Evolutionary conservation across 2,797 vertebrate genomes (phyloP), one percentile per base, ranked within the genome.

Genomic region (Typhlichthys subterraneus): DNA sequence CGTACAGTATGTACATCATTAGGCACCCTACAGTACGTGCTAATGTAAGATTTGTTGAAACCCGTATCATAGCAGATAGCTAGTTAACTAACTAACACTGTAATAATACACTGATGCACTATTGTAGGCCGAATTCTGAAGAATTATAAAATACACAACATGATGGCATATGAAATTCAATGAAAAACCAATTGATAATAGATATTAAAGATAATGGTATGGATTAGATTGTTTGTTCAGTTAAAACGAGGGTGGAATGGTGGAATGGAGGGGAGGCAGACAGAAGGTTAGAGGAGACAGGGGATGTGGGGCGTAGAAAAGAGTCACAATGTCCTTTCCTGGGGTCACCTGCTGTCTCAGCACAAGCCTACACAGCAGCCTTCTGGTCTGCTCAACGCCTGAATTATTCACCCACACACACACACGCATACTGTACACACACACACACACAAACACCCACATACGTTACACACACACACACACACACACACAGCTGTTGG

Each of bases 301-400:
- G 3, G 4, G 38, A 65, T 8, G 45, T 29, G 15, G 38, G 14
- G 7, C 5, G 3, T 19, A 13, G 17, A 48, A 10, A 12, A 67
- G 56, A 62, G 59, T 48, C 67, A 72, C 63, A 45, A n/a, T 76
- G 87, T 85, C 88, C 86, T 88, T 89, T 80, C 8, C 54, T 81
- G 70, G 89, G 87, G 84, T 89, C 89, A 89, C 84, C 79, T 87
- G 87, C 89, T 87, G 84, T 76, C 88, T 88, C 89, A 87, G 88
- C 86, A 83, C 23, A 80, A 74, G 62, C 65, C 76, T 77, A 82
- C 83, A 81, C 70, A 73, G 73, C 76, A 71, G 70, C 67, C 77
- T 53, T 67, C 64, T 78, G 73, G 75, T 80, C 77, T 70, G 79
- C 60, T 66, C 72, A 69, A 59, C 14, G 19, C 59, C 76, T 93